Conservation (phyloP, 1,140 invertebrate genomes). For the Calephelis nemesis region DNA sequence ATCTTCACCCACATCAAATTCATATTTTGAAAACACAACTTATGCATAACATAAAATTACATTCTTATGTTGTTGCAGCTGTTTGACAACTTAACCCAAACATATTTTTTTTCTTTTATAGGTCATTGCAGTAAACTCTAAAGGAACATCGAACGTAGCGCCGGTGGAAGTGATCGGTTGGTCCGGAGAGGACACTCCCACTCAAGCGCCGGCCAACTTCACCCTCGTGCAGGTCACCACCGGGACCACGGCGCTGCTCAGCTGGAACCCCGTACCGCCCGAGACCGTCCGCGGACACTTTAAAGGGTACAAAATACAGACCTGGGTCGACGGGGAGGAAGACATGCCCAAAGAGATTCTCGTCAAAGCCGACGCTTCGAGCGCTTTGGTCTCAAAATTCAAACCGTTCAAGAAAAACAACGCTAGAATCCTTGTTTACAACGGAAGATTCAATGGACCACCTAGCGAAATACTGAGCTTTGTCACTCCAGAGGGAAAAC, state of each 20-base stretch:
- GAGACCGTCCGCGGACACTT: conserved; percentile 94
- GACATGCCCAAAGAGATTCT: conserved; percentile 88
- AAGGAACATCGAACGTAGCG: conserved; percentile 91
- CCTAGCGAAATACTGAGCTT: conserved; percentile 91
- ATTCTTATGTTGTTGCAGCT: too few species aligned
- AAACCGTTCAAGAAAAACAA: conserved; percentile 94
- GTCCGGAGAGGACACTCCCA: conserved; percentile 96
- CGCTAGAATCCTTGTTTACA: conserved; percentile 93
- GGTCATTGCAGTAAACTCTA: conserved; percentile 94
- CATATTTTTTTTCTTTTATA: conserved; percentile 23
- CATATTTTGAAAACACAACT: too few species aligned
- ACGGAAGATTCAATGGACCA: conserved; percentile 94
- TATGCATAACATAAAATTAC: too few species aligned
- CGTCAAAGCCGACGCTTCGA: conserved; percentile 86
- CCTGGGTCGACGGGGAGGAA: conserved; percentile 93
- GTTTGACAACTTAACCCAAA: too few species aligned
- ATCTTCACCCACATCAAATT: too few species aligned
- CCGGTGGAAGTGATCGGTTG: conserved; percentile 92
- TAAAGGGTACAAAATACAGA: conserved; percentile 96
- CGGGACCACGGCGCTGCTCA: conserved; percentile 88
- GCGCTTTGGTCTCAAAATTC: conserved; percentile 90
- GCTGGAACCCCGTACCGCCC: conserved; percentile 89
- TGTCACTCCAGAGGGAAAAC: conserved; percentile 94
- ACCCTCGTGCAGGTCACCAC: conserved; percentile 86
- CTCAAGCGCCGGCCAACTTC: conserved; percentile 91